A percentile compares a stretch with the other conserved stretches of the same genome.
phyloP scores from a whole-genome alignment of 2,888 invertebrate genomes.

The Teinopalpus imperialis region DNA sequence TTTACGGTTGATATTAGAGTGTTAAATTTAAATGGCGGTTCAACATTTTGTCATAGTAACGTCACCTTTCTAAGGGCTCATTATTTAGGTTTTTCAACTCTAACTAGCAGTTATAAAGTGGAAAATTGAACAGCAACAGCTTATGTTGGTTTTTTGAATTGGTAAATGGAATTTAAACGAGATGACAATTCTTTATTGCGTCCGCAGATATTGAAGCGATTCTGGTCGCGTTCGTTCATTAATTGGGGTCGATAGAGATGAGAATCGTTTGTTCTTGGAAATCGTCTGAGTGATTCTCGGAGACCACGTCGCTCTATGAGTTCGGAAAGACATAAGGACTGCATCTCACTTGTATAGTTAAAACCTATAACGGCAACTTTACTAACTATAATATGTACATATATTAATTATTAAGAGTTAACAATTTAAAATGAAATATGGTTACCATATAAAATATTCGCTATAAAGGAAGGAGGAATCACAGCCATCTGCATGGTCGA shows the following conservation, averaged over 20 bases:
- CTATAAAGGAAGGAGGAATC: too few species aligned
- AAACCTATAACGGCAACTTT: too few species aligned
- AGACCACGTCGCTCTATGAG: constrained; percentile 32
- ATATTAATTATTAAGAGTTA: too few species aligned
- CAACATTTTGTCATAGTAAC: constrained; percentile 72
- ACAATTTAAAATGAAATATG: too few species aligned
- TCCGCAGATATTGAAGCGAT: constrained; percentile 45
- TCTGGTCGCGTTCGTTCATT: constrained; percentile 50
- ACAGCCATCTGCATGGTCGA: too few species aligned
- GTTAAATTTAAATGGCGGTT: constrained; percentile 43
- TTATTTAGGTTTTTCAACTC: constrained; percentile 71
- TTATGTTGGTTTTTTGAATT: constrained; percentile 48
- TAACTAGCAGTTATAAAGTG: constrained; percentile 50
- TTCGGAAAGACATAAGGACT: constrained; percentile 33
- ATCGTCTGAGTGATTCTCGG: constrained; percentile 52
- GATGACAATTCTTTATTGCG: constrained; percentile 66
- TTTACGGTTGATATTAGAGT: constrained; percentile 45
- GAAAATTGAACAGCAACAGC: constrained; percentile 42
- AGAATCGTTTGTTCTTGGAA: constrained; percentile 48
- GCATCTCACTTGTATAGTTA: constrained; percentile 41
- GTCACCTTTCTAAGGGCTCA: constrained; percentile 62
- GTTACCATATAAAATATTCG: too few species aligned
- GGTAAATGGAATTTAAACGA: constrained; percentile 73
- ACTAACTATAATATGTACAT: too few species aligned
- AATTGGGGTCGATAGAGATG: constrained; percentile 55